These are phyloP conservation scores for Vulpes ferrilata DNA, from an alignment of 2,113 vertebrate genomes.

Conservation along the genomic window DNA sequence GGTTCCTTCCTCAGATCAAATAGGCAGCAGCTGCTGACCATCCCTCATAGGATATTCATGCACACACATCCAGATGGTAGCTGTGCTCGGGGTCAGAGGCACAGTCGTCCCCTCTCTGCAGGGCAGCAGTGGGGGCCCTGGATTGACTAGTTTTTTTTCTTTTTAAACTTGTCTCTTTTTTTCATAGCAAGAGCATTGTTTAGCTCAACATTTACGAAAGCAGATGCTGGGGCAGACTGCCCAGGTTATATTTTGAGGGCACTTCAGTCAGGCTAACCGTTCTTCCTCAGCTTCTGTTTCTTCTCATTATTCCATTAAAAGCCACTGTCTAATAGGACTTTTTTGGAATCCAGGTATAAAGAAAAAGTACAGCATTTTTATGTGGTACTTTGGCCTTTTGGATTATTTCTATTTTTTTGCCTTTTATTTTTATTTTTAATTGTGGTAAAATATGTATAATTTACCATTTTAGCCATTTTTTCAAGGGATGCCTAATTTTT, in stretches of 20 bases:
- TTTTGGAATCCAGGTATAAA: not conserved
- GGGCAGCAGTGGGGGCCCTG: not conserved
- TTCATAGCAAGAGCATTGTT: not conserved
- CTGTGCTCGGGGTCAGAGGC: not conserved
- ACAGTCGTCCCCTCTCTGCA: not conserved
- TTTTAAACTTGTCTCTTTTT: not conserved
- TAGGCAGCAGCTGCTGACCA: not conserved
- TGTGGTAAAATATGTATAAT: not conserved
- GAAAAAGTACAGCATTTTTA: not conserved
- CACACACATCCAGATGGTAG: not conserved
- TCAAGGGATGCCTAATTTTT: not conserved
- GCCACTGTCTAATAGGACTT: not conserved
- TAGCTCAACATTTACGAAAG: not conserved
- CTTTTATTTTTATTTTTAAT: not conserved
- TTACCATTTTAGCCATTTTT: not conserved
- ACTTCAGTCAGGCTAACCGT: not conserved
- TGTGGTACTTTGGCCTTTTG: not conserved
- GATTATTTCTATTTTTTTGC: not conserved
- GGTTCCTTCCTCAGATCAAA: not conserved
- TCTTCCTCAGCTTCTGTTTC: constrained; percentile 11
- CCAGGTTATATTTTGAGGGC: not conserved
- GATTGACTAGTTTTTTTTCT: not conserved
- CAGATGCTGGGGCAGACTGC: not conserved
- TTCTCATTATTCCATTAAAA: not conserved
- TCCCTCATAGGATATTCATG: not conserved